Conservation (phyloP, 1,140 invertebrate genomes). For the Anadara kagoshimensis region DNA sequence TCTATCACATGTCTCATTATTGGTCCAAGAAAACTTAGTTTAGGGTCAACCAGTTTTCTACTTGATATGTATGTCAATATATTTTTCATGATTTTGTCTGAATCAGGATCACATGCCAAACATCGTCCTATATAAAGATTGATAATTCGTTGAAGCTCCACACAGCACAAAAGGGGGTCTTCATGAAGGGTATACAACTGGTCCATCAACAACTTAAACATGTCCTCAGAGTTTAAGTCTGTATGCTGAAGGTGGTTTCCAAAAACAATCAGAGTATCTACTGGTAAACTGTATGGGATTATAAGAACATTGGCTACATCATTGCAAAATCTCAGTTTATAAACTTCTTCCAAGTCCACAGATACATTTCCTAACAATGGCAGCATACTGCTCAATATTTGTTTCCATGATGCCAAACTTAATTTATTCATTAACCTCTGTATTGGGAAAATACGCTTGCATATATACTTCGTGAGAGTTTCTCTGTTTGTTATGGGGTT, state of each 20-base stretch:
- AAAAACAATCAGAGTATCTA: background rate
- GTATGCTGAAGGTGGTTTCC: background rate
- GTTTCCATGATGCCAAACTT: slow-evolving; percentile 1
- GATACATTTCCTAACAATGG: slow-evolving; percentile 13
- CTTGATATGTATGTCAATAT: too few species aligned
- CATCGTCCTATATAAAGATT: too few species aligned
- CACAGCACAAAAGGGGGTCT: too few species aligned
- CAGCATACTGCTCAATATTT: background rate
- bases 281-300: background rate
- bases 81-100: too few species aligned
- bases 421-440: background rate
- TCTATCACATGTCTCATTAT: too few species aligned
- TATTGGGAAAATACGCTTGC: slow-evolving; percentile 16
- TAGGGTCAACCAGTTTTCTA: too few species aligned
- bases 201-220: too few species aligned
- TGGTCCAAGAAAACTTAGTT: too few species aligned
- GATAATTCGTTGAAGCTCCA: too few species aligned
- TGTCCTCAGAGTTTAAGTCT: too few species aligned
- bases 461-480: slow-evolving; percentile 6
- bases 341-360: background rate
- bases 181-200: too few species aligned
- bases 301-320: slow-evolving; percentile 7
- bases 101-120: too few species aligned
- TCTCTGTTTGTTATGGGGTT: background rate
- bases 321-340: slow-evolving; percentile 16